Base-by-base conservation (phyloP, 2,888 invertebrate species). In the Phengaris alcon region DNA sequence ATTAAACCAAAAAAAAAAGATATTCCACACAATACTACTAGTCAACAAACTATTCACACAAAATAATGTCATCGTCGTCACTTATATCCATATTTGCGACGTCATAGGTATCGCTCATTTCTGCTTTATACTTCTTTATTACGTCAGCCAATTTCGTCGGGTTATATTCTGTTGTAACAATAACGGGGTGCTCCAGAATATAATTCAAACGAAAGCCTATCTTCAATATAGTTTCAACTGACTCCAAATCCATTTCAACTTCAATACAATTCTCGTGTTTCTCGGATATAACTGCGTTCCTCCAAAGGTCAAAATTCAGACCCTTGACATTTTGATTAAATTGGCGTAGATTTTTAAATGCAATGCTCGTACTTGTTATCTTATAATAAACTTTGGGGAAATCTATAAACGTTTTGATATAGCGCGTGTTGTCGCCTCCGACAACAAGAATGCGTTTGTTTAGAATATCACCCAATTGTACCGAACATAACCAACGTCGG, bases 41-140 rank as follows among this genome's bases (percentile, higher is more conserved):
- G 35, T 13, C 4, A 10, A 10, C 4, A 52, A 59, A 57, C 77
- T 80, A 82, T 59, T 79, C 79, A 15, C 82, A 77, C 76, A 80
- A 81, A 52, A 84, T 74, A 7, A 83, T 79, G 57, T 87, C 87
- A 0, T 85, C 83, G 6, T 88, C 85, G 0, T 90, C 83, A 1
- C 83, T 87, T 57, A 93, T 78, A 6, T 92, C 92, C 93, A 93
- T 93, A 76, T 91, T 90, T 7, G 88, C 84, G 0, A 89, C 86
- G 73, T 86, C 89, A 74, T 91, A 90, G 44, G 83, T 87, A 75
- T 93, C 93, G 0, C 78, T 84, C 77, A 83, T 80, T 77, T 92
- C 90, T 0, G 83, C 78, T 78, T 85, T 91, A 75, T 79, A 84
- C 69, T 84, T 86, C 6, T 82, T 81, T 0, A 92, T 82, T 2